Evolutionary conservation across 2,888 invertebrate genomes (phyloP).

Genomic region (Latheticus oryzae): DNA sequence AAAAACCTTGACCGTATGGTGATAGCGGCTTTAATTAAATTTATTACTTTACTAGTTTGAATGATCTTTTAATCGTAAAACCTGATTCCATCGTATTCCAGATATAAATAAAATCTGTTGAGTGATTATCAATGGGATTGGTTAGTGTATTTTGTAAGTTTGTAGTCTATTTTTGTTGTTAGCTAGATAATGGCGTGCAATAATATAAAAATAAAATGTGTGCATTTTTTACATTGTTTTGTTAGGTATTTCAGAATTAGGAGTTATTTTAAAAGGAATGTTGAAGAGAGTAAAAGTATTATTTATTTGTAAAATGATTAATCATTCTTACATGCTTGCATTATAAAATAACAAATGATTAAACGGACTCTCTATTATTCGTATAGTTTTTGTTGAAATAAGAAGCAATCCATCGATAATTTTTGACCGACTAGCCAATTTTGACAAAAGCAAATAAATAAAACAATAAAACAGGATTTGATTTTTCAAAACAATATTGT

Average conservation of each 20-base stretch:
- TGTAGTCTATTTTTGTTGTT: not conserved
- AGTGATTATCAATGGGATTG: slow-evolving; percentile 3
- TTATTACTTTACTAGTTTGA: slow-evolving; percentile 5
- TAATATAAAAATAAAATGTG: not conserved
- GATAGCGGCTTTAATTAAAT: not conserved
- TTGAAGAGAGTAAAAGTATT: too few species aligned
- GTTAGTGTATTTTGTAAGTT: too few species aligned
- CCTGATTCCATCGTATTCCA: not conserved
- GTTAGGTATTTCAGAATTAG: not conserved
- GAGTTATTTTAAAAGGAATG: not conserved
- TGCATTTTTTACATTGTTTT: not conserved
- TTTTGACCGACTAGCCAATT: too few species aligned
- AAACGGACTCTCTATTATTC: too few species aligned
- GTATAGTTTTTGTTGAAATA: too few species aligned
- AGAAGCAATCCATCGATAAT: too few species aligned
- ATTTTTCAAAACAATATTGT: too few species aligned
- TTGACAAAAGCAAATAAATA: too few species aligned
- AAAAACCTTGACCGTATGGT: slow-evolving; percentile 6
- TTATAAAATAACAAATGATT: too few species aligned
- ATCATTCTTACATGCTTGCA: too few species aligned
- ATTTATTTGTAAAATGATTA: too few species aligned
- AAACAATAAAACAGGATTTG: too few species aligned
- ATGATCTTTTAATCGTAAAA: slow-evolving; percentile 3
- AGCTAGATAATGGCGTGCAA: slow-evolving; percentile 1
- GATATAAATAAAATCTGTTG: slow-evolving; percentile 5